phyloP scores from a whole-genome alignment of 2,888 invertebrate genomes.

The Agrilus cyanescens region DNA sequence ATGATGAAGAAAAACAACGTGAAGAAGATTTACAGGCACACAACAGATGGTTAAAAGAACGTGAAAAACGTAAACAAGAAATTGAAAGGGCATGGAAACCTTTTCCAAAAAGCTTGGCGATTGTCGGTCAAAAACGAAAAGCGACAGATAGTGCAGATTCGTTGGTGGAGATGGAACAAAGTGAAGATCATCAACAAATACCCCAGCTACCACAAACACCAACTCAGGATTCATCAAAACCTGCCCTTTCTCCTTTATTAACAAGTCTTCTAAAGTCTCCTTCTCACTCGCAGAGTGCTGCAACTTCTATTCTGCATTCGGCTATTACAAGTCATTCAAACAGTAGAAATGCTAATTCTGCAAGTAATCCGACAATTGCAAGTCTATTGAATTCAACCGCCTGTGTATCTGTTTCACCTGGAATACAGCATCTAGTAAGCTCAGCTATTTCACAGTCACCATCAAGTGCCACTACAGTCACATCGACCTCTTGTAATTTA shows the following conservation, averaged over 20 bases:
- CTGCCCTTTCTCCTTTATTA: slow-evolving; percentile 59
- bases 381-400: slow-evolving; percentile 38
- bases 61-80: slow-evolving; percentile 53
- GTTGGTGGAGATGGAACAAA: slow-evolving; percentile 24
- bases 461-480: slow-evolving; percentile 16
- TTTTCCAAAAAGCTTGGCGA: slow-evolving; percentile 16
- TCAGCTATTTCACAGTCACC: slow-evolving; percentile 34
- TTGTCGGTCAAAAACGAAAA: slow-evolving; percentile 30
- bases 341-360: slow-evolving; percentile 22
- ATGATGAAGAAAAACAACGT: slow-evolving; percentile 56
- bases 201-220: slow-evolving; percentile 14
- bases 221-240: slow-evolving; percentile 28
- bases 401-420: slow-evolving; percentile 32
- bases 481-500: slow-evolving; percentile 19
- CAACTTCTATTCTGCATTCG: slow-evolving; percentile 33
- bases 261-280: slow-evolving; percentile 72
- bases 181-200: slow-evolving; percentile 18
- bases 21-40: slow-evolving; percentile 55
- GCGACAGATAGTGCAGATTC: slow-evolving; percentile 29
- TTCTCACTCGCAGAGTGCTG: slow-evolving; percentile 38
- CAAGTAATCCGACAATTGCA: slow-evolving; percentile 40
- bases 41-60: slow-evolving; percentile 49
- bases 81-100: slow-evolving; percentile 50
- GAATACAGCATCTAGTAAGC: slow-evolving; percentile 41
- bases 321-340: slow-evolving; percentile 31